These are phyloP conservation scores for Chlorodrepanis virens DNA, from an alignment of 2,113 vertebrate species.

Conservation along the genomic window DNA sequence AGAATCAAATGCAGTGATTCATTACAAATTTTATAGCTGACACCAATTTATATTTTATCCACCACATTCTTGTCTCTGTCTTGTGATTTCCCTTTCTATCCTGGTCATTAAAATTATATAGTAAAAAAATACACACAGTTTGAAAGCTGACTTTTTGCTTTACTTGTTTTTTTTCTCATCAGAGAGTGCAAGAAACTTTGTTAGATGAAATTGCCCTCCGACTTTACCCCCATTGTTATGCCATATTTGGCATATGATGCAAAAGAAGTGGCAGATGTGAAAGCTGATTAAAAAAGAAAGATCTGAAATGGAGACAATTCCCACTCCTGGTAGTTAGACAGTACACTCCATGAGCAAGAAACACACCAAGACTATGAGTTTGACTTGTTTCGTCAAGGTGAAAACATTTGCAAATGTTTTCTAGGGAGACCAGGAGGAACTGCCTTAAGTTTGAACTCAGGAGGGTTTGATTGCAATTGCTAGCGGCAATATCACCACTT, in stretches of 20 bases:
- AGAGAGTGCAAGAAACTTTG: not conserved
- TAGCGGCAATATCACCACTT: not conserved
- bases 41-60: not conserved
- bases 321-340: not conserved
- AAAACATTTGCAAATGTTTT: conserved; percentile 36
- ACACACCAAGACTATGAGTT: not conserved
- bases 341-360: not conserved
- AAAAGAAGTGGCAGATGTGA: not conserved
- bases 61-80: not conserved
- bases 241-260: not conserved
- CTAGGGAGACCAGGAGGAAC: not conserved
- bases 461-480: not conserved
- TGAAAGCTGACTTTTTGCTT: not conserved
- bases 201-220: not conserved
- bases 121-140: not conserved
- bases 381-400: conserved; percentile 46
- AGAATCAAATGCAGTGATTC: not conserved
- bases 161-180: not conserved
- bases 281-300: not conserved
- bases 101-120: not conserved
- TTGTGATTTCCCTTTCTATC: not conserved
- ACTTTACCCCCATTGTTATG: not conserved
- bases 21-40: not conserved
- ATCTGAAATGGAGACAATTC: not conserved
- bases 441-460: not conserved